These are phyloP conservation scores for Physocephala rufipes DNA, from an alignment of 2,888 invertebrate species.

Conservation along the genomic window DNA sequence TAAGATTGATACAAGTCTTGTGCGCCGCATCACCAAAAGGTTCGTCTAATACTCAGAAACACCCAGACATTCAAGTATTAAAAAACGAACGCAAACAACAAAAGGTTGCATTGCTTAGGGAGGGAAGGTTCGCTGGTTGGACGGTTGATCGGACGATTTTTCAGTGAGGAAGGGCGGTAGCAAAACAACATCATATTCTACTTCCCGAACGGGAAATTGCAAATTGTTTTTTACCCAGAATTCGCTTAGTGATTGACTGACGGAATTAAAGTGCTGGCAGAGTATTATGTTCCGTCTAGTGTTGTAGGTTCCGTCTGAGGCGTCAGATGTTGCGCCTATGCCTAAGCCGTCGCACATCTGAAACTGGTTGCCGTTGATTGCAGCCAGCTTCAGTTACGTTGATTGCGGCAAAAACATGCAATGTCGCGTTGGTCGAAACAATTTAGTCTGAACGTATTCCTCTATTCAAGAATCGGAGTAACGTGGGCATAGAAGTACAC, in stretches of 20 bases:
- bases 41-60: not conserved
- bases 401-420: constrained; percentile 52
- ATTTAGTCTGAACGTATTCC: constrained; percentile 44
- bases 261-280: not conserved
- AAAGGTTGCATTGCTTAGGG: too few species aligned
- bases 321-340: not conserved
- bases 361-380: constrained; percentile 24
- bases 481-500: constrained; percentile 18
- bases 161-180: too few species aligned
- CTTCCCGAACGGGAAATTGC: too few species aligned
- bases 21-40: constrained; percentile 42
- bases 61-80: too few species aligned
- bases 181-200: too few species aligned
- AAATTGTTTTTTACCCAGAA: too few species aligned
- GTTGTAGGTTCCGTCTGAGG: not conserved
- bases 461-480: constrained; percentile 48
- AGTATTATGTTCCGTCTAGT: not conserved
- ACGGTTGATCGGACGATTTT: too few species aligned
- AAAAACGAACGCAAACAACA: not conserved
- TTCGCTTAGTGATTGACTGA: not conserved
- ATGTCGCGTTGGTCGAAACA: constrained; percentile 53
- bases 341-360: not conserved
- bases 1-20: constrained; percentile 62
- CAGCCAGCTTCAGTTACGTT: constrained; percentile 5
- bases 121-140: too few species aligned